Conservation (phyloP, 2,797 vertebrate genomes). For the Spinibarbus caldwelli region DNA sequence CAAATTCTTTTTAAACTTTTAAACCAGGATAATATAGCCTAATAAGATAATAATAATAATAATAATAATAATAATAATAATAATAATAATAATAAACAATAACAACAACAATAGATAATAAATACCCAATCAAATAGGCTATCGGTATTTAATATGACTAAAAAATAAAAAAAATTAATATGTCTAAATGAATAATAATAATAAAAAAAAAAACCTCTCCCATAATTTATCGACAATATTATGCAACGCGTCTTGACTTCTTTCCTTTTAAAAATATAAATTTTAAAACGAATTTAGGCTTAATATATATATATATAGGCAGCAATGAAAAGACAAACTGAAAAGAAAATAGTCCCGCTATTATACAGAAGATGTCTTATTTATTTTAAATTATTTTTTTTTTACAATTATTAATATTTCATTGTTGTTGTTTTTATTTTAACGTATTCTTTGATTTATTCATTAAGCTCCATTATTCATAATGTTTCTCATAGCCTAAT, state of each 20-base stretch:
- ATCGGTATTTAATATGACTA: too few relatives aligned
- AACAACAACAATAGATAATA: too few relatives aligned
- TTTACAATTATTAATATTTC: neutral
- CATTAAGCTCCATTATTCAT: neutral
- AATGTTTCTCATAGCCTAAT: neutral
- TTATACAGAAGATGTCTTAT: neutral
- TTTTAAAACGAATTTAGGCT: neutral
- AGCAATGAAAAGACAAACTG: neutral
- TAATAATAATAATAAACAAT: too few relatives aligned
- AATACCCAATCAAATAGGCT: neutral
- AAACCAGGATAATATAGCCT: neutral
- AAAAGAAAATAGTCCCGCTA: constrained; percentile 12
- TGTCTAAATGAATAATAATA: too few relatives aligned
- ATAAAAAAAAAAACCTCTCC: too few relatives aligned
- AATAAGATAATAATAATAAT: constrained; percentile 19
- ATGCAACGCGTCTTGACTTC: too few relatives aligned
- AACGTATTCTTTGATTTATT: neutral
- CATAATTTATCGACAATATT: neutral
- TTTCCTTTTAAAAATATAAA: neutral
- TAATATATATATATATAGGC: too few relatives aligned
- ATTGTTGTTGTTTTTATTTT: neutral
- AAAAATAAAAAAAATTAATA: too few relatives aligned
- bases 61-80: constrained; percentile 23
- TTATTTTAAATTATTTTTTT: neutral
- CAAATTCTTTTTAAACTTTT: neutral